Evolutionary conservation across 2,888 invertebrate species (phyloP), one percentile per base, ranked within the genome.

Genomic region (Tetragonisca angustula): DNA sequence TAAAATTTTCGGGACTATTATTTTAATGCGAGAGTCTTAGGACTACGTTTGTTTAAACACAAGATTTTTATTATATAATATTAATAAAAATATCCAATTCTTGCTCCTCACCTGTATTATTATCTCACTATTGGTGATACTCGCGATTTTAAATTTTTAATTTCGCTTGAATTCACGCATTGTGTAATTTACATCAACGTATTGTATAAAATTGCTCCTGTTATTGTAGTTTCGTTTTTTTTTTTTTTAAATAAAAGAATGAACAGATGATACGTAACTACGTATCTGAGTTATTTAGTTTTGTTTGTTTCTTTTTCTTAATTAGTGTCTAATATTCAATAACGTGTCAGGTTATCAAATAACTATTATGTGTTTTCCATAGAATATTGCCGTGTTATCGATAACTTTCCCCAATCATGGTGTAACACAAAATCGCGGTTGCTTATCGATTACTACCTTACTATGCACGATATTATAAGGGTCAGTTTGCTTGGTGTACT

Each of bases 371-470:
- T 17, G 19, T 17, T 59, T 73, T 17, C 32, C 6, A n/a, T 13
- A 19, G 21, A 27, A 17, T 27, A 17, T 73, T 36, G 19, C 9
- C 52, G 3, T 27, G 64, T 43, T 43, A 43, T 65, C 54, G 43
- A 36, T 43, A 74, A 65, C n/a, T 56, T 43, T 32, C 36, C 21
- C 32, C 15, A 24, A 13, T n/a, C 24, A 13, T 3, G 24, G 2
- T 4, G 24, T 13, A 24, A 4, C 50, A n/a, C 11, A 19, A 36
- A 43, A 32, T 74, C 52, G n/a, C 24, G 36, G 64, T 50, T 5
- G 32, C 17, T 24, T 24, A 69, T 76, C 76, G 71, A 76, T 70
- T 52, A n/a, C 50, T n/a, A 2, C 19, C 36, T 9, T 43, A 43
- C 2, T 1, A 9, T 11, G 50, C 36, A 15, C 50, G 19, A 69